phyloP scores from a whole-genome alignment of 2,797 vertebrate genomes.

The Semotilus atromaculatus region DNA sequence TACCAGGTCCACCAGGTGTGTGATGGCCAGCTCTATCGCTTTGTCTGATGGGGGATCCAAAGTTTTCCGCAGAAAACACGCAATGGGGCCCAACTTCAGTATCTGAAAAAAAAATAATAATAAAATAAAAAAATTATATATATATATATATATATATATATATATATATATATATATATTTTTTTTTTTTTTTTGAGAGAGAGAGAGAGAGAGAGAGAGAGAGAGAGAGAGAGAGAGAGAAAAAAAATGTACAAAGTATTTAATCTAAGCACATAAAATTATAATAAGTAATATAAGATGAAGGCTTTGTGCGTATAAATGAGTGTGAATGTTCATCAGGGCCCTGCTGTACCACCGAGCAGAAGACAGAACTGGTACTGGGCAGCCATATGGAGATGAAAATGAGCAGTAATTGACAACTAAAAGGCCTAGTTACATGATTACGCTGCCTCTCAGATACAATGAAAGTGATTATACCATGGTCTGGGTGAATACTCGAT shows the following conservation, averaged over 20 bases:
- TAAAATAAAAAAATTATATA: too few species aligned
- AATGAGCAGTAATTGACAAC: slow-evolving; percentile 60
- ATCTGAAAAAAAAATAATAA: slow-evolving; percentile 84
- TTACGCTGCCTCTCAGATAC: slow-evolving; percentile 68
- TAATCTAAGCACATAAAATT: not conserved
- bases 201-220: not conserved
- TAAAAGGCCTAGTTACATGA: slow-evolving; percentile 67
- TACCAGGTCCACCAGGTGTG: slow-evolving; percentile 92
- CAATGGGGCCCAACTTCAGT: slow-evolving; percentile 90
- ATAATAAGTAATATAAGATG: not conserved
- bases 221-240: slow-evolving; percentile 9
- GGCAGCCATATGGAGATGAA: not conserved
- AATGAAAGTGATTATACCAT: slow-evolving; percentile 61
- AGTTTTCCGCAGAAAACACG: slow-evolving; percentile 86
- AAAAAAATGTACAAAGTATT: not conserved
- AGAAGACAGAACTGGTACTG: not conserved
- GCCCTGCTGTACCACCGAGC: not conserved
- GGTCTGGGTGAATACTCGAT: too few species aligned
- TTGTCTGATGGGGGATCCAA: slow-evolving; percentile 89
- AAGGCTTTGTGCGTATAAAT: slow-evolving; percentile 30
- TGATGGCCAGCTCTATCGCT: slow-evolving; percentile 88
- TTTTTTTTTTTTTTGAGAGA: too few species aligned
- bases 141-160: too few species aligned
- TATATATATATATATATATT: too few species aligned
- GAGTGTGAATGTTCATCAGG: not conserved